Percentiles rank a stretch among this genome's conserved stretches.
Conservation (phyloP, 2,888 invertebrate species). For the Deladenus siricidicola region DNA sequence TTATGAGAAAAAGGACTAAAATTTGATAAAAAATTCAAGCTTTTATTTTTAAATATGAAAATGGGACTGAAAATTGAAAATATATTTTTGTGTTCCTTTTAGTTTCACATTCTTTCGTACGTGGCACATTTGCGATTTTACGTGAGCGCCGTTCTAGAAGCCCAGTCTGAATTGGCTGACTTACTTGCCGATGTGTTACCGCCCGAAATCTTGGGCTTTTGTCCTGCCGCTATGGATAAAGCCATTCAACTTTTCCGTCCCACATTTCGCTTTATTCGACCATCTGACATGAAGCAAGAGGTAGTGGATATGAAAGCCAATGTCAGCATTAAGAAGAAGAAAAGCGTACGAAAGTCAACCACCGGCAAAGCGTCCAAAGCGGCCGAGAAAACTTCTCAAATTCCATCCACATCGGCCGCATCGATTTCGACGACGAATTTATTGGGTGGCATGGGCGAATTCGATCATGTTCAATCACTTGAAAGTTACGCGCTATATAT, state of each 20-base stretch:
- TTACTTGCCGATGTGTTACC: background rate
- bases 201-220: background rate
- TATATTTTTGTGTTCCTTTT: background rate
- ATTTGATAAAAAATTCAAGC: too few relatives aligned
- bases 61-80: too few relatives aligned
- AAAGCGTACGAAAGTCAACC: background rate
- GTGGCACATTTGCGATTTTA: slow-evolving; percentile 8
- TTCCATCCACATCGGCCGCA: background rate
- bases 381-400: background rate
- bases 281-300: background rate
- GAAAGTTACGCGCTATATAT: background rate
- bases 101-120: slow-evolving; percentile 8
- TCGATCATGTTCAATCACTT: background rate
- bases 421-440: background rate
- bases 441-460: background rate
- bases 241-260: slow-evolving; percentile 1
- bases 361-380: background rate
- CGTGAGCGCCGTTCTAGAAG: background rate
- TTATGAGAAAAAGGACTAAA: too few relatives aligned
- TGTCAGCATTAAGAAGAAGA: background rate
- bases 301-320: background rate
- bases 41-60: too few relatives aligned
- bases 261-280: background rate
- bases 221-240: slow-evolving; percentile 4
- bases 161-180: background rate